Evolutionary conservation across 2,888 invertebrate genomes (phyloP), one percentile per base, ranked within the genome.

Genomic region (Orthosia incerta): DNA sequence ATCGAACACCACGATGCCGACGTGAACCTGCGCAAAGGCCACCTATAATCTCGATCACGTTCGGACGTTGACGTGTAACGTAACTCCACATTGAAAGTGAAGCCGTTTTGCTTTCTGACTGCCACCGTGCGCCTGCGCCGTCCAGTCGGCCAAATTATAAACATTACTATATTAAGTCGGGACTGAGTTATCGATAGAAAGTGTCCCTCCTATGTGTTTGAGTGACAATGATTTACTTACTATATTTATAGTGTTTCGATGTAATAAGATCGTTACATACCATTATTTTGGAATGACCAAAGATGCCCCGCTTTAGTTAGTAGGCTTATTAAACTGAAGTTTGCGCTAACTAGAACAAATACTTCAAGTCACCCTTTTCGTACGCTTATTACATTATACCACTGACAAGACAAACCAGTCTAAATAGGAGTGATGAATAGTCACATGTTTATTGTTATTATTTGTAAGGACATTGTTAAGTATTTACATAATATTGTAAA

Each of bases 71-170:
- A 91, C 91, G 82, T 88, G 87, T 80, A 89, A 88, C 89, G 89
- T 89, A 90, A 91, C 78, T 82, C 74, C 76, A 85, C 84, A 84
- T 86, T 86, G 94, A 95, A 95, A 95, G 95, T 91, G 93, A 93
- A 87, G 86, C 86, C 92, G 94, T 94, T 92, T 94, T 95, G 94
- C 95, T 95, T 95, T 95, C 95, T 95, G 94, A 89, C 90, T 91
- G 84, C 84, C 86, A 80, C 85, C 77, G 7, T 39, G 39, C 39
- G 39, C 39, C 39, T 1, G 39, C 39, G 39, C 39, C 39, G 79
- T 65, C 79, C 80, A 84, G 81, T 73, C 83, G 70, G 78, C 50
- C 75, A 90, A 90, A 93, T 92, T 89, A 91, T 91, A 89, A 89
- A 87, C 88, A 93, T 93, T 89, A 87, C 77, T 79, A 81, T 76